These are phyloP conservation scores for Galleria mellonella DNA, from an alignment of 1,140 invertebrate genomes.

Conservation along the genomic window DNA sequence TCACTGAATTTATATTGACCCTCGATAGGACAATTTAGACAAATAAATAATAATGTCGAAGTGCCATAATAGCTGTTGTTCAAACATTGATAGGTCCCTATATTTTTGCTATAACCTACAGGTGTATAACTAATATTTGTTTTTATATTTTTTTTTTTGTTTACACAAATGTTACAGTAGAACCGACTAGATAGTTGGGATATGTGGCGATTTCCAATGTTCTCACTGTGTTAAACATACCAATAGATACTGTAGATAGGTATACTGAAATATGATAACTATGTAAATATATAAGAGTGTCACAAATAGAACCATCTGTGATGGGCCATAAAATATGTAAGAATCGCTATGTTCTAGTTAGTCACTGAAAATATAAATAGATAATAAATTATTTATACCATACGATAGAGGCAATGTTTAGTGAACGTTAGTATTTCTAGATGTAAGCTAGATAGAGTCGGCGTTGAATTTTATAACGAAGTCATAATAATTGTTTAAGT, in stretches of 20 bases:
- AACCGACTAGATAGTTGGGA: too few species aligned
- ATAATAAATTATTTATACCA: constrained; percentile 36
- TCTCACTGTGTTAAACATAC: constrained; percentile 11
- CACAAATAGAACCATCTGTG: constrained; percentile 42
- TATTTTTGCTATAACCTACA: not conserved
- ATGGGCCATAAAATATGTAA: constrained; percentile 23
- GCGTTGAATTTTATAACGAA: constrained; percentile 4
- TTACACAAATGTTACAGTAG: too few species aligned
- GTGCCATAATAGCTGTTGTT: constrained; percentile 18
- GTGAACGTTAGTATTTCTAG: constrained; percentile 15
- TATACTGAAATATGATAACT: constrained; percentile 7
- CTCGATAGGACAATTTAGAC: too few species aligned
- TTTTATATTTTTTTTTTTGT: too few species aligned
- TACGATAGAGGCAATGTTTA: constrained; percentile 18
- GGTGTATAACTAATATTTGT: too few species aligned
- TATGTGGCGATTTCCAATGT: constrained; percentile 1
- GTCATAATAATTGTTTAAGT: constrained; percentile 51
- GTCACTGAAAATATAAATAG: constrained; percentile 2
- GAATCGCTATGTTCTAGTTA: not conserved
- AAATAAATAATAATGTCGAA: constrained; percentile 1
- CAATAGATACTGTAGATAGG: constrained; percentile 31
- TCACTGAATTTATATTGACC: too few species aligned
- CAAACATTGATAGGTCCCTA: too few species aligned
- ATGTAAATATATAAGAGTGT: constrained; percentile 30
- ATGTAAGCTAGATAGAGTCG: constrained; percentile 4